These are phyloP conservation scores for Saccostrea echinata DNA, from an alignment of 1,140 invertebrate species.

Conservation along the genomic window DNA sequence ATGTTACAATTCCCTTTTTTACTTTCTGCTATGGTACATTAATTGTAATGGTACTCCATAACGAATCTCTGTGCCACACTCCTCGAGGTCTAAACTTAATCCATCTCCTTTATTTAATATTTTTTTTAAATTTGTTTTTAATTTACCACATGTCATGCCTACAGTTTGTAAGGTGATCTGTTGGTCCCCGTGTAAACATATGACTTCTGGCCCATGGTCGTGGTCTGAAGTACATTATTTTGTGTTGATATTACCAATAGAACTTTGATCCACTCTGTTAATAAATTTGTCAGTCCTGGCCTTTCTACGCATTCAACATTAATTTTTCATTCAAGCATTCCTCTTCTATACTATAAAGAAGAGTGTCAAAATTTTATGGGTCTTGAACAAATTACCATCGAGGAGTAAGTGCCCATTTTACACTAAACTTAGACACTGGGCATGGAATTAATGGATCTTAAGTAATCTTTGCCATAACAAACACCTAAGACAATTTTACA, in stretches of 20 bases:
- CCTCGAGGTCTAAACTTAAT: conserved; percentile 1
- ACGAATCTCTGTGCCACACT: neutral
- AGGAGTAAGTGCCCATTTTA: neutral
- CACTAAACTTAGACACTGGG: neutral
- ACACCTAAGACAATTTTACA: neutral
- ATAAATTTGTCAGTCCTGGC: conserved; percentile 17
- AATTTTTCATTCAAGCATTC: conserved; percentile 11
- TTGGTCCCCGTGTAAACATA: neutral
- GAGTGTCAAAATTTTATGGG: neutral
- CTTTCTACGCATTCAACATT: neutral
- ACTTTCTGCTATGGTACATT: neutral
- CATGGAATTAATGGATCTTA: neutral
- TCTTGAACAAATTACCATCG: neutral
- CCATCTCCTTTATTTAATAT: neutral
- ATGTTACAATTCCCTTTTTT: neutral
- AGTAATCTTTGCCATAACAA: neutral
- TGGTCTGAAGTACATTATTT: neutral
- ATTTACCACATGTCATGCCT: conserved; percentile 19
- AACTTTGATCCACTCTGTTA: neutral
- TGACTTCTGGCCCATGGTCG: neutral
- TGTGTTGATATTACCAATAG: neutral
- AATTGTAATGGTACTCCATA: neutral
- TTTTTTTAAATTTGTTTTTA: conserved; percentile 10
- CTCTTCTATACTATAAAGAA: neutral
- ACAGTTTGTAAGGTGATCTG: conserved; percentile 8